A percentile compares a stretch with the other conserved stretches of the same genome.
Conservation (phyloP, 2,888 invertebrate species). For the Lamproptera curius region DNA sequence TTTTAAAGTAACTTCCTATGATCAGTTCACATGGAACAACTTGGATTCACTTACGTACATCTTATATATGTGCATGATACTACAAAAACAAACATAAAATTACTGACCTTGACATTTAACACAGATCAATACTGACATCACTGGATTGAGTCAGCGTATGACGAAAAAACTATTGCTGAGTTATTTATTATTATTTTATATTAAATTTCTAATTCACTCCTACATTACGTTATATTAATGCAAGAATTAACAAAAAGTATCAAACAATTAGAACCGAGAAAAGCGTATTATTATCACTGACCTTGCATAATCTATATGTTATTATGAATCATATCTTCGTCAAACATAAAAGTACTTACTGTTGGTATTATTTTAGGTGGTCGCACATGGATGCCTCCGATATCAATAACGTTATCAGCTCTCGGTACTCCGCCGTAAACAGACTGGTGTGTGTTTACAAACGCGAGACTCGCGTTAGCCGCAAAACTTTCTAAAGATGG, state of each 20-base stretch:
- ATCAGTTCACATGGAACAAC: no score
- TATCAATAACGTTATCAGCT: constrained; percentile 80
- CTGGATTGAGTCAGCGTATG: constrained; percentile 10
- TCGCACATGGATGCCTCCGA: constrained; percentile 81
- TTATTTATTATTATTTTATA: no score
- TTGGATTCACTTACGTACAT: no score
- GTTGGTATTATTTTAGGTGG: constrained; percentile 68
- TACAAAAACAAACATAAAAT: no score
- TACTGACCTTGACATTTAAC: constrained; percentile 11
- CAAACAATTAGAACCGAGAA: no score
- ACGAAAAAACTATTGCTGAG: no score
- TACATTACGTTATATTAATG: no score
- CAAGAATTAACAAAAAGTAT: no score
- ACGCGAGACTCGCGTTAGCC: constrained; percentile 74
- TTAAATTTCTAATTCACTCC: no score
- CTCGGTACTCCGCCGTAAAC: constrained; percentile 78
- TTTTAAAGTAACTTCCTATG: no score
- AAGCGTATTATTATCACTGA: background rate
- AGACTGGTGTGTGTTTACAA: constrained; percentile 83
- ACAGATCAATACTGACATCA: constrained; percentile 12
- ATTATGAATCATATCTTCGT: background rate
- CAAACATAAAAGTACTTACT: constrained; percentile 43
- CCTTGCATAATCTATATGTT: background rate
- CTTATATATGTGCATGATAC: no score
- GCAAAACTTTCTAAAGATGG: constrained; percentile 77